Base-by-base conservation (phyloP, 2,113 vertebrate species). In the Cyphomyrus discorhynchus region DNA sequence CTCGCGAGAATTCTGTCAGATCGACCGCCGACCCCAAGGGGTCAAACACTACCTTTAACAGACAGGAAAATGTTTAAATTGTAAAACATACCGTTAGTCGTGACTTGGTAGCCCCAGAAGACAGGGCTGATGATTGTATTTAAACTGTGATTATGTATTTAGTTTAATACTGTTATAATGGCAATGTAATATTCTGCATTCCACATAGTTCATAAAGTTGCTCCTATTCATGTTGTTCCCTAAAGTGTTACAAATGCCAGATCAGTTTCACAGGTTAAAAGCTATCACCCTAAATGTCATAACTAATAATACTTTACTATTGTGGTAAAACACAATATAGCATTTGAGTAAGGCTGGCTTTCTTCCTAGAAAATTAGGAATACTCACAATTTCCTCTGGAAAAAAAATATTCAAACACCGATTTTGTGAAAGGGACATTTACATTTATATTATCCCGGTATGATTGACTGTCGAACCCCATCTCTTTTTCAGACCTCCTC, bases 291-390 rank as follows among this genome's bases (percentile, higher is more conserved):
- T 92, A 93, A 94, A 92, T 93, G 89, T 80, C 88, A 86, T 92
- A 39, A 91, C 91, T 90, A 92, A 89, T 88, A 52, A 88, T 88
- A 89, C 89, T 92, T 89, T 92, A 85, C 91, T 92, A 91, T 91
- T 90, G 90, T 91, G 92, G 92, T 93, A 93, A 94, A 93, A 93
- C 92, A 93, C 82, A 90, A 93, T 87, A 92, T 39, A 89, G 77
- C 93, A 88, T 91, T 93, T 89, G 89, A 92, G 90, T 90, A 91
- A 88, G 92, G 87, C 91, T 94, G 95, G 93, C 93, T 93, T 53
- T 35, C 86, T 92, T 93, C 92, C 94, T 93, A 92, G 94, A 95
- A 95, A 94, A 92, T 92, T 89, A 90, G 90, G 90, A 92, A 93
- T 89, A 90, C 92, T 92, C 91, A 93, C 89, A 66, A 91, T 93